A percentile compares a stretch with the other conserved stretches of the same genome.
phyloP scores from a whole-genome alignment of 2,797 vertebrate genomes.

The Pipistrellus pipistrellus region DNA sequence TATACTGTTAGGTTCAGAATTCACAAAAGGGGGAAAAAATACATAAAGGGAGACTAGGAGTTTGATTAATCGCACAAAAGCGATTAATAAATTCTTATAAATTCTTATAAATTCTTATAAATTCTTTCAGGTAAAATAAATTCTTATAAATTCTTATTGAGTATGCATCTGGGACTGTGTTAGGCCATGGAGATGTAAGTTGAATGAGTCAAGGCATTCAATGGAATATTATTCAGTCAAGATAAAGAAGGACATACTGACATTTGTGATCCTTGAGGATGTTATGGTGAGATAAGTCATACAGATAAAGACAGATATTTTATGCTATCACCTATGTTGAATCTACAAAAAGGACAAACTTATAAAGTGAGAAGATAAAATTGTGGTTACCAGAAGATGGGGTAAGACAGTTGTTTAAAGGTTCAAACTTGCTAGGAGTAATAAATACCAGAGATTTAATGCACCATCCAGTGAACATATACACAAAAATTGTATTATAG shows the following conservation, averaged over 20 bases:
- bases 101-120: too few species aligned
- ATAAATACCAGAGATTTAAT: neutral
- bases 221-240: neutral
- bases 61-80: constrained; percentile 19
- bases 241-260: neutral
- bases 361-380: neutral
- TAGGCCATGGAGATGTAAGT: neutral
- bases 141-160: constrained; percentile 21
- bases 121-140: too few species aligned
- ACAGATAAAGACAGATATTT: neutral
- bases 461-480: neutral
- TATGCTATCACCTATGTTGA: neutral
- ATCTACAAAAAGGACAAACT: neutral
- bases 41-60: neutral
- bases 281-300: neutral
- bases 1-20: neutral
- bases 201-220: neutral
- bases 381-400: neutral
- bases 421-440: neutral
- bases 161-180: neutral
- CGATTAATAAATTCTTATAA: constrained; percentile 43
- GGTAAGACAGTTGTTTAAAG: neutral
- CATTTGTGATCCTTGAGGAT: neutral
- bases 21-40: neutral
- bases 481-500: neutral